phyloP scores from a whole-genome alignment of 2,888 invertebrate genomes.

The Amiota mariae region DNA sequence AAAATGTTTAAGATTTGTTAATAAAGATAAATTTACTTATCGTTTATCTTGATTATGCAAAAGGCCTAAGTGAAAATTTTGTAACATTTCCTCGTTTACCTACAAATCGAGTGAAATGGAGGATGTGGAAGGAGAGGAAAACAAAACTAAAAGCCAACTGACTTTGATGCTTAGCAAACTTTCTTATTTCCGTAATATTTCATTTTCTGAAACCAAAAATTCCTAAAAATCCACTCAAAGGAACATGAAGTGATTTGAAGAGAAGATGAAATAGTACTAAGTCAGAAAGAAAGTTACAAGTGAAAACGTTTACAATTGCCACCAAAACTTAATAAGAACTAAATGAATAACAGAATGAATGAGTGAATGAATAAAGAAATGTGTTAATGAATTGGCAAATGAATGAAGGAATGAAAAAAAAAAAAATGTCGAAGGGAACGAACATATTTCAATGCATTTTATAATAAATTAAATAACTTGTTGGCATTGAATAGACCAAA shows the following conservation, averaged over 20 bases:
- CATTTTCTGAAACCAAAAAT: slow-evolving; percentile 35
- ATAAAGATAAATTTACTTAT: slow-evolving; percentile 65
- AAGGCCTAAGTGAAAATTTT: slow-evolving; percentile 64
- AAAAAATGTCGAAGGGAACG: background rate
- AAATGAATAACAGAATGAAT: background rate
- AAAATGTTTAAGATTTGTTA: slow-evolving; percentile 63
- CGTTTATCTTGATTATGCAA: slow-evolving; percentile 65
- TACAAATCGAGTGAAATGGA: slow-evolving; percentile 43
- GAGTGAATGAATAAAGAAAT: background rate
- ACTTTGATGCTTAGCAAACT: slow-evolving; percentile 48
- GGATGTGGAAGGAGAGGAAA: background rate
- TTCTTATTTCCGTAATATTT: slow-evolving; percentile 56
- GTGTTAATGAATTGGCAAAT: too few relatives aligned
- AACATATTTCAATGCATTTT: slow-evolving; percentile 59
- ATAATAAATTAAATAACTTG: slow-evolving; percentile 63
- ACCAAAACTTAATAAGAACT: slow-evolving; percentile 3
- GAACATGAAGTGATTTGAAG: background rate
- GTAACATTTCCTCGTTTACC: slow-evolving; percentile 27
- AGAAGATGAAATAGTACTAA: background rate
- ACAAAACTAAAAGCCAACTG: slow-evolving; percentile 37
- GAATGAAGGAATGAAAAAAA: too few relatives aligned
- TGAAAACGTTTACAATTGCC: slow-evolving; percentile 21
- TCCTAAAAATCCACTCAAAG: background rate
- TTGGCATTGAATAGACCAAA: slow-evolving; percentile 46
- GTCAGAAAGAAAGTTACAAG: background rate